Conservation (phyloP, 2,888 invertebrate species). For the Yponomeuta sedellus region DNA sequence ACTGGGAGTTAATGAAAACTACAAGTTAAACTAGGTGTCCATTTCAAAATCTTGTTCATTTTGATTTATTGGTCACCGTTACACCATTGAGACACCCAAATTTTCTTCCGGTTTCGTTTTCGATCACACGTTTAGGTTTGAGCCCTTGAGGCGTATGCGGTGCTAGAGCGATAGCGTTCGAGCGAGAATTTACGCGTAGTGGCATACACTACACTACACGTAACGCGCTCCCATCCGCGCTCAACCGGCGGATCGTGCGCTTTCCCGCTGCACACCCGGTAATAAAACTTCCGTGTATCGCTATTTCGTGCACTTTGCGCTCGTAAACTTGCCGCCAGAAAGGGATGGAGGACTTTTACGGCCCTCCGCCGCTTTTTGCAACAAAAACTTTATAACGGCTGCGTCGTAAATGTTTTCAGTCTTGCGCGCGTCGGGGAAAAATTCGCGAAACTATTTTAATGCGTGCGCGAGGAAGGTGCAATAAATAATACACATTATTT, state of each 20-base stretch:
- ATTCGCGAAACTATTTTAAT: slow-evolving; percentile 27
- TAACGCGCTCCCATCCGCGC: slow-evolving; percentile 14
- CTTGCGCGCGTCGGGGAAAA: slow-evolving; percentile 43
- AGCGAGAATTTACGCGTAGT: neutral
- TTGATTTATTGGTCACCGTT: too few relatives aligned
- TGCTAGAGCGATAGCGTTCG: neutral
- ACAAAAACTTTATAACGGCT: slow-evolving; percentile 69
- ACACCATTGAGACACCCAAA: too few relatives aligned
- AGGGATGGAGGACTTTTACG: slow-evolving; percentile 59
- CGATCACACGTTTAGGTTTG: too few relatives aligned
- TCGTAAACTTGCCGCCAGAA: slow-evolving; percentile 55
- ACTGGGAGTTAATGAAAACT: too few relatives aligned
- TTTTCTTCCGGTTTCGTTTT: too few relatives aligned
- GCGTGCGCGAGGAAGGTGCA: slow-evolving; percentile 4
- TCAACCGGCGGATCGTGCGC: slow-evolving; percentile 28
- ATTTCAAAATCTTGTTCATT: too few relatives aligned
- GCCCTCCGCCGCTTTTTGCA: slow-evolving; percentile 56
- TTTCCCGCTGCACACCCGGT: slow-evolving; percentile 41
- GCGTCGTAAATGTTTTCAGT: slow-evolving; percentile 67
- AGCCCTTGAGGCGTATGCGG: neutral
- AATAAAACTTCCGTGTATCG: slow-evolving; percentile 65
- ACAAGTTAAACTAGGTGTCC: too few relatives aligned
- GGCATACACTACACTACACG: neutral
- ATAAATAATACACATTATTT: neutral
- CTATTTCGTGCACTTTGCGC: slow-evolving; percentile 62